A percentile compares a stretch with the other conserved stretches of the same genome.
phyloP scores from a whole-genome alignment of 2,113 vertebrate genomes.

The Brachypteracias leptosomus region DNA sequence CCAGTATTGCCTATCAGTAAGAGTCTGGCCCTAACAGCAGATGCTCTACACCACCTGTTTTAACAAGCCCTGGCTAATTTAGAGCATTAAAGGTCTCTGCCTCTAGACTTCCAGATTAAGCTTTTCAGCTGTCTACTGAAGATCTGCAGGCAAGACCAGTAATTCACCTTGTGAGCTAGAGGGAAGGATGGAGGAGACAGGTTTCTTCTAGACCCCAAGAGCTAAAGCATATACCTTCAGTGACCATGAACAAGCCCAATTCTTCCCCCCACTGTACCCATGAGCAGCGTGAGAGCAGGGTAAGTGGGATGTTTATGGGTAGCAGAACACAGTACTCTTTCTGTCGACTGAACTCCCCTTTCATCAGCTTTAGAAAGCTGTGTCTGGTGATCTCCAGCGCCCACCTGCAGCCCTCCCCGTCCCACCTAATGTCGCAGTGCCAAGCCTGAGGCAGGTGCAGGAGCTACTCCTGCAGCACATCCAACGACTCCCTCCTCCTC shows the following conservation, averaged over 20 bases:
- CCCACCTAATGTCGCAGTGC: accelerated
- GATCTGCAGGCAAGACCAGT: background rate
- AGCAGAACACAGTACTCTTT: background rate
- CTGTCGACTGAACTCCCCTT: accelerated
- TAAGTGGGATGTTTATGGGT: accelerated
- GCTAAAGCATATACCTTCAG: accelerated
- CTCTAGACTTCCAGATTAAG: background rate
- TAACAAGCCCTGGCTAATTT: background rate
- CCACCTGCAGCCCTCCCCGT: background rate
- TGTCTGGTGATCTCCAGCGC: background rate
- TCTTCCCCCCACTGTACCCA: accelerated
- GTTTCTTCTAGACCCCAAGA: background rate
- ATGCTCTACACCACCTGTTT: background rate
- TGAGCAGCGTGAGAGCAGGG: accelerated
- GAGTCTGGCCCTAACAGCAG: background rate
- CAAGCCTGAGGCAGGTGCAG: background rate
- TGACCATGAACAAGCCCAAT: background rate
- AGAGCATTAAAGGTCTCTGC: background rate
- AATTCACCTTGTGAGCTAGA: background rate
- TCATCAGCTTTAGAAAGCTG: accelerated
- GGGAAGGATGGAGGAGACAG: background rate
- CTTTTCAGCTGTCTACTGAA: background rate
- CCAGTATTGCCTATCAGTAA: background rate
- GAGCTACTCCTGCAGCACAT: background rate
- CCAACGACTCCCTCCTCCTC: background rate